phyloP scores from a whole-genome alignment of 2,888 invertebrate genomes.

The Scelioninae gen. 1 region DNA sequence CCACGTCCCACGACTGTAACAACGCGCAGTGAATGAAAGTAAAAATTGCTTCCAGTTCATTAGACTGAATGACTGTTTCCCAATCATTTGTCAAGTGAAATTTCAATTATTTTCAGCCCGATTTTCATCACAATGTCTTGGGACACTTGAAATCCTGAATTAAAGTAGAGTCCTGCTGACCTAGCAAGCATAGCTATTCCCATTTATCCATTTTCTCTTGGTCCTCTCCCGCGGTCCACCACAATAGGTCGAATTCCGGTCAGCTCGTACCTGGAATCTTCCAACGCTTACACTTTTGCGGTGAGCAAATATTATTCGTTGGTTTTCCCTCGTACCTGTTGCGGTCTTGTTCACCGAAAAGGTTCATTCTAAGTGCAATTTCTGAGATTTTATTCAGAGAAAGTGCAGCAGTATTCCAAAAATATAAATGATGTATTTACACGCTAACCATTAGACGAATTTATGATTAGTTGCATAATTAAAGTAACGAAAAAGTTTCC shows the following conservation, averaged over 20 bases:
- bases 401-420: neutral
- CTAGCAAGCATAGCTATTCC: neutral
- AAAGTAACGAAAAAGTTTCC: too few relatives aligned
- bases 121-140: neutral
- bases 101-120: neutral
- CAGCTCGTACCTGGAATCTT: constrained; percentile 10
- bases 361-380: neutral
- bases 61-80: neutral
- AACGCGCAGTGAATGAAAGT: neutral
- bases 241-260: constrained; percentile 5
- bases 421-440: neutral
- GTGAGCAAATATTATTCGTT: constrained; percentile 31
- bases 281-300: constrained; percentile 32
- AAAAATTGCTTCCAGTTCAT: neutral
- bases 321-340: constrained; percentile 46
- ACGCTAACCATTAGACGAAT: too few relatives aligned
- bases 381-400: constrained; percentile 14
- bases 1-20: neutral
- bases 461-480: too few relatives aligned
- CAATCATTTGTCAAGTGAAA: neutral
- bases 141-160: neutral
- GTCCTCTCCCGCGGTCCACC: constrained; percentile 15
- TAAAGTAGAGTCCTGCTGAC: neutral
- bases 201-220: constrained; percentile 11
- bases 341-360: constrained; percentile 4